phyloP scores from a whole-genome alignment of 2,113 vertebrate genomes.

The Mastomys natalensis region DNA sequence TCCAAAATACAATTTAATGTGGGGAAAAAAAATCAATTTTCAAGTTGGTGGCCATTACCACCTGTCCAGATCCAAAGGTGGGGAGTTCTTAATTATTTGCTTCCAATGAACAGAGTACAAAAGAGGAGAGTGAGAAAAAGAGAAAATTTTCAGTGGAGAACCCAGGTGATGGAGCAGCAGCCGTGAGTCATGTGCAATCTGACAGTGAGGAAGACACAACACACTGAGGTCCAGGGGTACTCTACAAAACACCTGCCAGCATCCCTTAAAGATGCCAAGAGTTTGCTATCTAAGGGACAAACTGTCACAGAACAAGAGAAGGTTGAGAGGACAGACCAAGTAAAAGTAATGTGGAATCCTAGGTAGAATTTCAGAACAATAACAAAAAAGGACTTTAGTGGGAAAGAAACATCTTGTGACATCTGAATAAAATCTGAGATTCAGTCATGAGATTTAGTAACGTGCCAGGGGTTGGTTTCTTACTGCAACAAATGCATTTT shows the following conservation, averaged over 20 bases:
- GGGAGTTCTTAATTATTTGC: not conserved
- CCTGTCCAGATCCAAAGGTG: not conserved
- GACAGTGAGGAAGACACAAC: not conserved
- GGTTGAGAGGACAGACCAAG: not conserved
- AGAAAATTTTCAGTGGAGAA: not conserved
- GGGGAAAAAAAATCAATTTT: not conserved
- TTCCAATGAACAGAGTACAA: not conserved
- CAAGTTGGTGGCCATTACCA: not conserved
- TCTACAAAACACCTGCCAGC: not conserved
- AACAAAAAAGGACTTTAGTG: not conserved
- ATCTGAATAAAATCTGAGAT: not conserved
- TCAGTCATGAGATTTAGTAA: not conserved
- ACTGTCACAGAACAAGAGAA: not conserved
- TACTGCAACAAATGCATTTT: not conserved
- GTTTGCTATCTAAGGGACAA: not conserved
- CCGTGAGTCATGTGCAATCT: not conserved
- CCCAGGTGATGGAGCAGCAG: not conserved
- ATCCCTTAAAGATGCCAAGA: not conserved
- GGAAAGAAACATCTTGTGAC: not conserved
- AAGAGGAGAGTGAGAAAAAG: no score
- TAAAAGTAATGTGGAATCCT: not conserved
- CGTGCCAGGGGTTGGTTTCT: not conserved
- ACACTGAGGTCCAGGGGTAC: not conserved
- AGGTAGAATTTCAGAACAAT: not conserved
- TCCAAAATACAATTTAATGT: slow-evolving; percentile 16